Conservation (phyloP, 1,140 invertebrate species). For the Euborellia annulipes region DNA sequence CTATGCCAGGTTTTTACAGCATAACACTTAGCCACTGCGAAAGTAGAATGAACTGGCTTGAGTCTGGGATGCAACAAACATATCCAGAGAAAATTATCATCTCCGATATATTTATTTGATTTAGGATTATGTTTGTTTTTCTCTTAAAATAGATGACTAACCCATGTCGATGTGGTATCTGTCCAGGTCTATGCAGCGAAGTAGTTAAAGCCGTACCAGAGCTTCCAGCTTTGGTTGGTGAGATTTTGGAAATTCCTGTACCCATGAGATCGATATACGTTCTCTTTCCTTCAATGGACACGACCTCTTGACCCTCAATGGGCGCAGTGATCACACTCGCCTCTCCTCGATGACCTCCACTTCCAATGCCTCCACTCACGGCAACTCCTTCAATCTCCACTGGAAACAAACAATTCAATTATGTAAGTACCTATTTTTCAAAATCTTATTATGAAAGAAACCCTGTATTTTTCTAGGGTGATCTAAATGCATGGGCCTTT, state of each 20-base stretch:
- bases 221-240: conserved; percentile 14
- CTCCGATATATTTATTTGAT: no score
- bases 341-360: conserved; percentile 25
- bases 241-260: neutral
- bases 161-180: conserved; percentile 10
- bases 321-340: conserved; percentile 63
- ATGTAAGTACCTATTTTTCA: neutral
- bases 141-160: conserved; percentile 11
- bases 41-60: no score
- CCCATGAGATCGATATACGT: conserved; percentile 75
- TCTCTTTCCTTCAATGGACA: conserved; percentile 80
- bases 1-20: no score
- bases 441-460: neutral
- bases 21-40: no score
- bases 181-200: conserved; percentile 4
- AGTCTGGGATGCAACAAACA: no score
- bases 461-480: no score
- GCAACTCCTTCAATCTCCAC: conserved; percentile 23
- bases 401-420: conserved; percentile 7
- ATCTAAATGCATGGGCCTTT: no score
- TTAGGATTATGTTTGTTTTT: no score
- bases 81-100: no score
- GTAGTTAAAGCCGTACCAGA: conserved; percentile 22
- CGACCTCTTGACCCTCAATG: conserved; percentile 64
- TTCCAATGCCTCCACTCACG: conserved; percentile 16